Conservation (phyloP, 2,888 invertebrate species). For the Ganaspis brasiliensis region DNA sequence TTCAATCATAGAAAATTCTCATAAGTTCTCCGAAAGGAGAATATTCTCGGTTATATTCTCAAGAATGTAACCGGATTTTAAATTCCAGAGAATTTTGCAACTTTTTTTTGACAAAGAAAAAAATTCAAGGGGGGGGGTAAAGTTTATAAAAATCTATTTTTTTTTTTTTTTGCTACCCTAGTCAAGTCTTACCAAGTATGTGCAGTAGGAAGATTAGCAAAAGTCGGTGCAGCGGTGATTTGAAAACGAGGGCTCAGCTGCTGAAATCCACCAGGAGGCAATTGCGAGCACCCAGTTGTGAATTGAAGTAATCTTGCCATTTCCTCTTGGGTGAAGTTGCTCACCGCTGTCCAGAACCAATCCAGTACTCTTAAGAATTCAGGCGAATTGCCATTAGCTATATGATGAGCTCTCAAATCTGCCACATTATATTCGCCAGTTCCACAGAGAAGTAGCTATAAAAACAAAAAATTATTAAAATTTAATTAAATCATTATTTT, state of each 20-base stretch:
- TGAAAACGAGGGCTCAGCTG: constrained; percentile 96
- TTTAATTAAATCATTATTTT: neutral
- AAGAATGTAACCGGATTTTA: no score
- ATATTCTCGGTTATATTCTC: no score
- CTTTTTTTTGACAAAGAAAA: no score
- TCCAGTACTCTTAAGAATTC: constrained; percentile 92
- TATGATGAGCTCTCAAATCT: constrained; percentile 94
- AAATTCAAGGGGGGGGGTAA: no score
- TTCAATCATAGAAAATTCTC: no score
- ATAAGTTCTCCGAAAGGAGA: no score
- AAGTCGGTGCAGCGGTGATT: constrained; percentile 93
- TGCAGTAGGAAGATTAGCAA: constrained; percentile 95
- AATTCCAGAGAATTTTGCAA: no score
- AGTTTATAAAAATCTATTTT: neutral
- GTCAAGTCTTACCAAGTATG: constrained; percentile 89
- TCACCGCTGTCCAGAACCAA: constrained; percentile 95
- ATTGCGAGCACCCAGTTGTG: constrained; percentile 95
- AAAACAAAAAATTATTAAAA: constrained; percentile 1
- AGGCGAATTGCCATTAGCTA: constrained; percentile 89
- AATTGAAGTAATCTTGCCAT: constrained; percentile 96
- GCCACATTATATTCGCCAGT: constrained; percentile 95
- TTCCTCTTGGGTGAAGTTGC: constrained; percentile 94
- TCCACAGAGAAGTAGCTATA: constrained; percentile 93
- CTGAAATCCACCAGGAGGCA: constrained; percentile 94
- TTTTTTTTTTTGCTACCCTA: neutral